These are phyloP conservation scores for Ochropacha duplaris DNA, from an alignment of 2,888 invertebrate species.

Conservation along the genomic window DNA sequence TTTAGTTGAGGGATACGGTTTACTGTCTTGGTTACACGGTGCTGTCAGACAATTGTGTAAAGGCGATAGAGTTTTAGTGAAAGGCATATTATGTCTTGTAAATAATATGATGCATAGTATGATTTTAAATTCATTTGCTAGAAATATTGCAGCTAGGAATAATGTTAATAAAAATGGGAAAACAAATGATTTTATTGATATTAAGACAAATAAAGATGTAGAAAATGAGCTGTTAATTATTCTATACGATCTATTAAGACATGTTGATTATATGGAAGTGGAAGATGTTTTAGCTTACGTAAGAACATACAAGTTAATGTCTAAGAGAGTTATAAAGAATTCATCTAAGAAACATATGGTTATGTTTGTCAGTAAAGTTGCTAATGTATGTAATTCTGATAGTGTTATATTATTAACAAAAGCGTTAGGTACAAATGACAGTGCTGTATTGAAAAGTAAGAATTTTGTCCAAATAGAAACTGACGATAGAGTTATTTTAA, in stretches of 20 bases:
- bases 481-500: conserved; percentile 31
- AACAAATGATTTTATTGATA: conserved; percentile 42
- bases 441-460: conserved; percentile 51
- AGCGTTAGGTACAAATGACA: conserved; percentile 49
- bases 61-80: conserved; percentile 50
- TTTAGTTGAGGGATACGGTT: conserved; percentile 86
- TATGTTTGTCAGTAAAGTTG: conserved; percentile 48
- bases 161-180: conserved; percentile 34
- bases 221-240: conserved; percentile 63
- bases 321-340: conserved; percentile 60
- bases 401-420: conserved; percentile 49
- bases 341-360: conserved; percentile 60
- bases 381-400: conserved; percentile 37
- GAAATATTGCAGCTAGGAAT: conserved; percentile 39
- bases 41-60: conserved; percentile 47
- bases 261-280: conserved; percentile 46
- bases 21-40: conserved; percentile 87
- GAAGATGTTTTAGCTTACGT: conserved; percentile 53
- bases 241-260: conserved; percentile 50
- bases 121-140: conserved; percentile 50
- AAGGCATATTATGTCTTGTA: conserved; percentile 45
- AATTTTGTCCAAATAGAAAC: conserved; percentile 19
- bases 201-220: conserved; percentile 63
- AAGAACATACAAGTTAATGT: conserved; percentile 50
- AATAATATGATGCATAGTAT: conserved; percentile 58